A percentile compares a stretch with the other conserved stretches of the same genome.
Evolutionary conservation across 2,797 vertebrate species (phyloP).

Genomic region (Merluccius polli): DNA sequence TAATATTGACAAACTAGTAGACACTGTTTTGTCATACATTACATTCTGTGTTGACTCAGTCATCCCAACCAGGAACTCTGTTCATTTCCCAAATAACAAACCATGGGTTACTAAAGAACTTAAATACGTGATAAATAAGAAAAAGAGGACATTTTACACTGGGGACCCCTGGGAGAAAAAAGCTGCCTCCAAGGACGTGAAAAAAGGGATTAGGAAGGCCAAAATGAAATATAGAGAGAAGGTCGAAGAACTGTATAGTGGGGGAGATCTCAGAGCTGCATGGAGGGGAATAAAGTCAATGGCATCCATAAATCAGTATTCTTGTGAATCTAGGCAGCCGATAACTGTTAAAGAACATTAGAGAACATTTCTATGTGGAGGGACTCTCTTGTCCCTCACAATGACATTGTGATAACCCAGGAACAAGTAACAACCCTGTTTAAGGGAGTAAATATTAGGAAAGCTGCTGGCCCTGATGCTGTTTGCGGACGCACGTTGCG

Average conservation of each 20-base stretch:
- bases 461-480: too few relatives aligned
- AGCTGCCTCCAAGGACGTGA: slow-evolving; percentile 18
- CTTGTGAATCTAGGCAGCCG: not conserved
- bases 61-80: too few relatives aligned
- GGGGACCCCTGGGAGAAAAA: slow-evolving; percentile 10
- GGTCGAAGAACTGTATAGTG: not conserved
- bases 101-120: too few relatives aligned
- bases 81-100: too few relatives aligned
- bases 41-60: too few relatives aligned
- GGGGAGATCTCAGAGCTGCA: slow-evolving; percentile 5
- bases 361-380: not conserved
- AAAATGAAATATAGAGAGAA: slow-evolving; percentile 4
- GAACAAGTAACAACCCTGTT: slow-evolving; percentile 6
- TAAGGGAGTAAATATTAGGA: slow-evolving; percentile 6
- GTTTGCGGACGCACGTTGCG: slow-evolving; percentile 11
- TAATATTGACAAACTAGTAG: not conserved
- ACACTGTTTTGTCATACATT: slow-evolving; percentile 15
- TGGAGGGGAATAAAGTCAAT: slow-evolving; percentile 8
- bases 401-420: slow-evolving; percentile 13
- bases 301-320: slow-evolving; percentile 7
- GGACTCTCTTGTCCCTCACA: not conserved
- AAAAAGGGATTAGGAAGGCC: not conserved
- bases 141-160: slow-evolving; percentile 5
- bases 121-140: not conserved
- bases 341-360: slow-evolving; percentile 4